Base-by-base conservation (phyloP, 2,888 invertebrate genomes). In the Arenicola marina region DNA sequence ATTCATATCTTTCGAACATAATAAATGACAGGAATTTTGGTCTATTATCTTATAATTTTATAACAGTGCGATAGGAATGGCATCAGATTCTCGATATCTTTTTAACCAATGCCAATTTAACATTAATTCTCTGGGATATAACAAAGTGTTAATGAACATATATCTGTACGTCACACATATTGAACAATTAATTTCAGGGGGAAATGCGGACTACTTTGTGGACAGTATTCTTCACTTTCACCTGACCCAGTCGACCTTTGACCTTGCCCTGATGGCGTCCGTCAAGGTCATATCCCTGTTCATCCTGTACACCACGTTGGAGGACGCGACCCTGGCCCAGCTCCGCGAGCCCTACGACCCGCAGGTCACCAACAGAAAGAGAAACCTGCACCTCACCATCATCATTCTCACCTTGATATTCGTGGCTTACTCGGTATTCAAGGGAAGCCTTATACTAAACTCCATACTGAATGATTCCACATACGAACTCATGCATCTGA, bases 151-250 rank as follows among this genome's bases (percentile, higher is more conserved):
- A 46, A 32, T 4, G 51, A 32, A 2, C 28, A 2, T 7, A 7
- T 31, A 21, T 54, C 4, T 38, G 18, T n/a, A 15, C 48, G n/a
- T n/a, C 24, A n/a, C 26, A 56, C 11, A 55, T 43, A 4, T 11
- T 29, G 26, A n/a, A 24, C 7, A 38, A 3, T 31, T 15, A 26
- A 11, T 51, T 60, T 58, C 69, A 80, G 80, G 79, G 65, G 80
- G 78, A 11, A 68, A 73, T 59, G 70, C 76, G 7, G 62, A 76
- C 24, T 80, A 79, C 51, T 78, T 80, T 65, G 72, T 77, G 2
- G 73, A 79, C 71, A 78, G 74, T 69, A 76, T 81, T n/a, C 56
- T 70, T 1, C 56, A 74, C 44, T 81, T 77, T 56, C 71, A 75
- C 29, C 56, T 79, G 32, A 67, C 59, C 1, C 63, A 74, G 33